Conservation (phyloP, 2,888 invertebrate genomes). For the Lepeophtheirus nordmannii region DNA sequence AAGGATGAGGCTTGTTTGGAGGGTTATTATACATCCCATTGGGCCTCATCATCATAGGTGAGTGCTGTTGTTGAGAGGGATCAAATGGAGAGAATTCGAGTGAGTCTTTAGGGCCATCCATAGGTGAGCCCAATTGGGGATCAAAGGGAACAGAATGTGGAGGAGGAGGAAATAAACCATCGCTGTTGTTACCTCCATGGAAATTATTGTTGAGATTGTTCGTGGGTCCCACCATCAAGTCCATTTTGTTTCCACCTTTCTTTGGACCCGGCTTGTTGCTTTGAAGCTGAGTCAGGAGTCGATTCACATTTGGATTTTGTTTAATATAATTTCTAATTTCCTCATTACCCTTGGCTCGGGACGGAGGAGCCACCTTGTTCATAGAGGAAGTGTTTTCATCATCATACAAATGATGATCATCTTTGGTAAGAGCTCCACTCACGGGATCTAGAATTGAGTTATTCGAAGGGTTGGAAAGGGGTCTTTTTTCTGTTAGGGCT, state of each 20-base stretch:
- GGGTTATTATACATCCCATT: constrained; percentile 19
- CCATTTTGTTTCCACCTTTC: too few relatives aligned
- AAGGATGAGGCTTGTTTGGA: too few relatives aligned
- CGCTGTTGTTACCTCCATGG: not conserved
- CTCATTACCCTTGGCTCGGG: not conserved
- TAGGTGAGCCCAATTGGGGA: not conserved
- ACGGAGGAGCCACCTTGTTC: not conserved
- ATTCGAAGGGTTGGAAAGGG: not conserved
- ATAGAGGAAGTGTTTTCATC: not conserved
- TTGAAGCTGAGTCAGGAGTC: not conserved
- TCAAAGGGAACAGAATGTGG: not conserved
- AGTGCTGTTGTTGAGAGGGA: too few relatives aligned
- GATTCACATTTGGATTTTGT: not conserved
- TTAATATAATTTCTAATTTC: not conserved
- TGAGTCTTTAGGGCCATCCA: not conserved
- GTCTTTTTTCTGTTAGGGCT: constrained; percentile 10
- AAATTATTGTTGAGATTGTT: not conserved
- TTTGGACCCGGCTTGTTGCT: not conserved
- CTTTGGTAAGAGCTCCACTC: too few relatives aligned
- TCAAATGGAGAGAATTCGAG: too few relatives aligned
- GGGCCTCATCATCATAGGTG: constrained; percentile 7
- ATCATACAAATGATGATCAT: too few relatives aligned
- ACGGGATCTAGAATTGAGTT: too few relatives aligned
- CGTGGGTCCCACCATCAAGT: too few relatives aligned
- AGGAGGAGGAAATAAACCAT: too few relatives aligned